Evolutionary conservation across 2,888 invertebrate genomes (phyloP).

Genomic region (Hartigia nigra): DNA sequence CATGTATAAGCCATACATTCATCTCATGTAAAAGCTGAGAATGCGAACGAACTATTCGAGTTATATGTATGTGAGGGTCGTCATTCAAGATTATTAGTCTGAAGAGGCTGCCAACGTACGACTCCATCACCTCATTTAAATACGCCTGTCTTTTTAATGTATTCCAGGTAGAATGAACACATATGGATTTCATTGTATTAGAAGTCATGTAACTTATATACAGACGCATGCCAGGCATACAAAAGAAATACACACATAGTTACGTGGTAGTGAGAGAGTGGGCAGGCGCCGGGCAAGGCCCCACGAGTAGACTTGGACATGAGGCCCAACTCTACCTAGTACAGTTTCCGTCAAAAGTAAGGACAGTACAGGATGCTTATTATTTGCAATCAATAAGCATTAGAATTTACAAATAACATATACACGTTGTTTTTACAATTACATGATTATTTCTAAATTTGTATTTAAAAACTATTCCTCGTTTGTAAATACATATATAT

Average conservation of each 20-base stretch:
- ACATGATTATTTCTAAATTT: not conserved
- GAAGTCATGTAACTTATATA: not conserved
- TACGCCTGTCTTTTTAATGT: not conserved
- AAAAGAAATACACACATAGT: not conserved
- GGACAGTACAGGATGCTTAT: not conserved
- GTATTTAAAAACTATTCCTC: not conserved
- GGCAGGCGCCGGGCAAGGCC: conserved; percentile 9
- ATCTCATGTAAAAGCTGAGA: not conserved
- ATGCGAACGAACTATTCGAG: not conserved
- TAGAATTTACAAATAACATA: not conserved
- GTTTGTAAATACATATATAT: too few species aligned
- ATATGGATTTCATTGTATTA: not conserved
- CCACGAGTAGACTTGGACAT: not conserved
- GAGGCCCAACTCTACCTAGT: conserved; percentile 1
- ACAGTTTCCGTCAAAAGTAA: not conserved
- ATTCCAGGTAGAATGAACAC: not conserved
- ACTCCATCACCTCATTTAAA: not conserved
- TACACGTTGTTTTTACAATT: not conserved
- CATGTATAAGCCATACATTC: not conserved
- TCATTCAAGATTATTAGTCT: not conserved
- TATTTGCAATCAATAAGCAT: not conserved
- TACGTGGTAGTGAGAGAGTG: not conserved
- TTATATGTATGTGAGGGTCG: not conserved
- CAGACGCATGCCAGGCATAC: not conserved
- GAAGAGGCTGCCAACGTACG: not conserved